phyloP scores from a whole-genome alignment of 2,888 invertebrate species.

The Nomada flava region DNA sequence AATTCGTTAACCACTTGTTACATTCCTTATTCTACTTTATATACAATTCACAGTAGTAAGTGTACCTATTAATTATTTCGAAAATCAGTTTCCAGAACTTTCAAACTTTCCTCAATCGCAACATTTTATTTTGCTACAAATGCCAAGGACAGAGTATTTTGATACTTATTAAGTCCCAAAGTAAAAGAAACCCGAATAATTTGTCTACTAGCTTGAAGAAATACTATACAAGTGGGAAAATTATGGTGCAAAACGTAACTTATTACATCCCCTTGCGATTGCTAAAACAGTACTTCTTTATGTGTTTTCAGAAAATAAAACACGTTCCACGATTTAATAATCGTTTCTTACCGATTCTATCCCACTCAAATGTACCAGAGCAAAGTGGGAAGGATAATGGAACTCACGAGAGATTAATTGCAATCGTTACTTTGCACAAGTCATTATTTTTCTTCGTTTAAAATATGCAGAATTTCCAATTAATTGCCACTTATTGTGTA shows the following conservation, averaged over 20 bases:
- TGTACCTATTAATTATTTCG: no score
- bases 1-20: no score
- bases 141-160: no score
- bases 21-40: no score
- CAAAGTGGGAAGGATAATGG: constrained; percentile 7
- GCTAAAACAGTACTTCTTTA: background rate
- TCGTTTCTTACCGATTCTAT: constrained; percentile 14
- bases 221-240: background rate
- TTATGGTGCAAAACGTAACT: background rate
- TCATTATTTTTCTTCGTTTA: background rate
- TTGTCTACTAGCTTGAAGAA: no score
- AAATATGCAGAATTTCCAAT: background rate
- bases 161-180: no score
- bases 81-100: no score
- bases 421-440: background rate
- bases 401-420: constrained; percentile 5
- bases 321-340: constrained; percentile 14
- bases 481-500: background rate
- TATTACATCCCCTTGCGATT: background rate
- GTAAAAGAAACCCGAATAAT: no score
- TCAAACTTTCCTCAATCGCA: no score
- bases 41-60: no score
- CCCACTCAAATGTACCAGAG: background rate
- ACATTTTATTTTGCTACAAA: no score
- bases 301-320: constrained; percentile 3